Evolutionary conservation across 2,797 vertebrate species (phyloP).

Genomic region (Poeciliopsis presidionis): DNA sequence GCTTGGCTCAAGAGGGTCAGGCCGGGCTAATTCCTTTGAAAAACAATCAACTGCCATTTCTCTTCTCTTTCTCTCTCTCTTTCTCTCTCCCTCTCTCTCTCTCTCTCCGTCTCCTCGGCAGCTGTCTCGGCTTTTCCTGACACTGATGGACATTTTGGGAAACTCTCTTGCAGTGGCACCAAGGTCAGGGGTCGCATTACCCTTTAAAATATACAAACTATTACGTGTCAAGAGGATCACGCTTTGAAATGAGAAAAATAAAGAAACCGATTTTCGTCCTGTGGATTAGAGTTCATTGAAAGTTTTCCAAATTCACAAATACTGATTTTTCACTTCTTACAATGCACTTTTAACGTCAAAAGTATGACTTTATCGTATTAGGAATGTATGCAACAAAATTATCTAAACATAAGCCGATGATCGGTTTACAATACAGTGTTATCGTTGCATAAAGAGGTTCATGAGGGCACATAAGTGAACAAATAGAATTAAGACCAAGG

Average conservation of each 20-base stretch:
- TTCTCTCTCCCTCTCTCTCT: constrained; percentile 8
- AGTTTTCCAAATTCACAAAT: background rate
- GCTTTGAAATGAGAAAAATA: background rate
- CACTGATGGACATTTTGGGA: constrained; percentile 53
- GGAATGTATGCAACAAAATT: background rate
- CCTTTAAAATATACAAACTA: constrained; percentile 34
- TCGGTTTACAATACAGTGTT: background rate
- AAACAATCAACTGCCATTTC: constrained; percentile 77
- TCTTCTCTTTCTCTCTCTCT: constrained; percentile 21
- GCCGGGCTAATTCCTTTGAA: constrained; percentile 68
- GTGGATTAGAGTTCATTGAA: background rate
- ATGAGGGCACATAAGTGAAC: background rate
- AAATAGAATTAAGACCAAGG: background rate
- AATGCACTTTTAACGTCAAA: background rate
- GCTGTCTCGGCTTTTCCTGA: constrained; percentile 56
- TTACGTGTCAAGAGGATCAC: constrained; percentile 5
- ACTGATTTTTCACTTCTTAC: background rate
- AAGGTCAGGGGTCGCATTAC: constrained; percentile 51
- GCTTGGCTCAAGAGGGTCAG: constrained; percentile 72
- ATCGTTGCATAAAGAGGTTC: background rate
- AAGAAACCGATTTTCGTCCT: background rate
- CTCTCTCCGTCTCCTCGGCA: constrained; percentile 43
- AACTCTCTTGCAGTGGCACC: constrained; percentile 27
- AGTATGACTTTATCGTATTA: background rate
- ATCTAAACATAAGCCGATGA: background rate